Percentiles rank a stretch among this genome's conserved stretches.
Conservation (phyloP, 2,888 invertebrate species). For the Spisula solida region DNA sequence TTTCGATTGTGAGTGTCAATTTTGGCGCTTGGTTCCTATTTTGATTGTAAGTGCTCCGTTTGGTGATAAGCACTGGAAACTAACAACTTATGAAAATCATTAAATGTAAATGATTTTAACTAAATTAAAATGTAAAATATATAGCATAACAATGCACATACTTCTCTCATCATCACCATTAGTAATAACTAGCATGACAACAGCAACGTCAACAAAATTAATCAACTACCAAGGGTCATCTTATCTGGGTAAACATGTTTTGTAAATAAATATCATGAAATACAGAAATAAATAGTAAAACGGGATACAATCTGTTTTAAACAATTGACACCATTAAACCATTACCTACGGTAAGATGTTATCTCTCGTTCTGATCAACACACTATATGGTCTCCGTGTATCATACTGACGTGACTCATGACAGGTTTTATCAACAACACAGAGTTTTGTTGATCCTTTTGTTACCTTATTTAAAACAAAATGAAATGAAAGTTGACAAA, state of each 20-base stretch:
- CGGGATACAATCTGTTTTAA: neutral
- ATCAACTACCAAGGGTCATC: neutral
- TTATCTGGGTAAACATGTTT: neutral
- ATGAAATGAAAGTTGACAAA: neutral
- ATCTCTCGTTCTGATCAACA: neutral
- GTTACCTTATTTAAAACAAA: neutral
- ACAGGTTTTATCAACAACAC: neutral
- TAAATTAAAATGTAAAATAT: no score
- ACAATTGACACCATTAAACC: neutral
- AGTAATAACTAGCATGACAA: neutral
- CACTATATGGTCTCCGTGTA: neutral
- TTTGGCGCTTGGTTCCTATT: no score
- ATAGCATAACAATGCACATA: no score
- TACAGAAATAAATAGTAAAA: neutral
- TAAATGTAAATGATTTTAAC: no score
- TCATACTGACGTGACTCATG: neutral
- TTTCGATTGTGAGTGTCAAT: no score
- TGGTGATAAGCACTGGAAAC: no score
- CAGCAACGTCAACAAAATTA: neutral
- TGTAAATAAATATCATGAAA: neutral
- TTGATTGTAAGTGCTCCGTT: no score
- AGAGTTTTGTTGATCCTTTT: neutral
- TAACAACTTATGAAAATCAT: no score
- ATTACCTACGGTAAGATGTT: neutral
- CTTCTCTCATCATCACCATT: no score